Percentiles rank a stretch among this genome's conserved stretches.
These are phyloP conservation scores for Panzeria rudis DNA, from an alignment of 2,888 invertebrate species.

Conservation along the genomic window DNA sequence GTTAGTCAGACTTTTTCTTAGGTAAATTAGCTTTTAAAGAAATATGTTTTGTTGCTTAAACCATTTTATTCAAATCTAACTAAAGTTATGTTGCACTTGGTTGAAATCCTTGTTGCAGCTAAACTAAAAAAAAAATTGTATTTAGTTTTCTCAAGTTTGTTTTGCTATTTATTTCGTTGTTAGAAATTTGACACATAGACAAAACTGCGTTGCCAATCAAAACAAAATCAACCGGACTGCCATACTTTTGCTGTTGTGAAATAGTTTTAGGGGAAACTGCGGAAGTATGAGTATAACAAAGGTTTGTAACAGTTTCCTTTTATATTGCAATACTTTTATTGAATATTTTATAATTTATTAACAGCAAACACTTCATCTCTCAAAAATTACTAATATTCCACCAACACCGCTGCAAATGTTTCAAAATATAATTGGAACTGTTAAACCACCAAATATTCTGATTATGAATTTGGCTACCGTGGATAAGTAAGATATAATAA, in stretches of 20 bases:
- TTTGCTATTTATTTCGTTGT: conserved; percentile 43
- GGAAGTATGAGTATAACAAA: conserved; percentile 47
- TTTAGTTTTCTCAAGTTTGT: conserved; percentile 34
- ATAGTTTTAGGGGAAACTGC: background rate
- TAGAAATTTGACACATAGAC: conserved; percentile 11
- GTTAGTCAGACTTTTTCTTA: background rate
- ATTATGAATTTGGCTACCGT: conserved; percentile 80
- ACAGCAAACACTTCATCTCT: conserved; percentile 73
- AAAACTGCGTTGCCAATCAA: conserved; percentile 24
- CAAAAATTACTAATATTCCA: conserved; percentile 75
- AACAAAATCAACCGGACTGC: background rate
- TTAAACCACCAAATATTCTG: conserved; percentile 36
- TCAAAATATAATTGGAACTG: conserved; percentile 73
- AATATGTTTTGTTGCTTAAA: conserved; percentile 1
- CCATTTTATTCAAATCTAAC: background rate
- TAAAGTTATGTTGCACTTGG: conserved; percentile 33
- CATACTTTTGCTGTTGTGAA: background rate
- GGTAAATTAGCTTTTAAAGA: background rate
- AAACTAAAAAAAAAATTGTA: conserved; percentile 16
- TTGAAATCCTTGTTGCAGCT: conserved; percentile 36
- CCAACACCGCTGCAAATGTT: conserved; percentile 77
- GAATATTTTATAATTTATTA: background rate
- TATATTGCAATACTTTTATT: background rate
- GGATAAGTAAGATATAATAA: conserved; percentile 75
- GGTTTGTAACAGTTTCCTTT: background rate